phyloP scores from a whole-genome alignment of 2,888 invertebrate genomes.

The Rhingia rostrata region DNA sequence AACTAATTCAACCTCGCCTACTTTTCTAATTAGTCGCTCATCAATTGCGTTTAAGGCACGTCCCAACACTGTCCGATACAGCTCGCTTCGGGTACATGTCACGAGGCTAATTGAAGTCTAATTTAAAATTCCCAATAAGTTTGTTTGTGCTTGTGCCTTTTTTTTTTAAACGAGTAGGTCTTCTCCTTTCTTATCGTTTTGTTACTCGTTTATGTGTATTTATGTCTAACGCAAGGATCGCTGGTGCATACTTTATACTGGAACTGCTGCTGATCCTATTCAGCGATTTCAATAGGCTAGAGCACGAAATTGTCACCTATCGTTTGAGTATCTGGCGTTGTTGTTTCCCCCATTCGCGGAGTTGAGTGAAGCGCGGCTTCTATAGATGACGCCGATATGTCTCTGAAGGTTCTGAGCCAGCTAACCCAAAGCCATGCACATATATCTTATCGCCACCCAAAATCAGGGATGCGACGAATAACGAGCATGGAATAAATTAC shows the following conservation, averaged over 20 bases:
- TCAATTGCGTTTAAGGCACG: constrained; percentile 28
- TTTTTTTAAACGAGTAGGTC: not conserved
- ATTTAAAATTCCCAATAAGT: constrained; percentile 61
- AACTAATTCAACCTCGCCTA: constrained; percentile 52
- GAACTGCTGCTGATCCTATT: constrained; percentile 41
- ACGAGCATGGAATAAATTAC: constrained; percentile 74
- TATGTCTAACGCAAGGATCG: constrained; percentile 45
- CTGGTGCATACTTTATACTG: not conserved
- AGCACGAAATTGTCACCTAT: constrained; percentile 72
- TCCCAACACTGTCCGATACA: constrained; percentile 13
- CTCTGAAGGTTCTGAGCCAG: constrained; percentile 76
- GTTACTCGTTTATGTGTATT: constrained; percentile 6
- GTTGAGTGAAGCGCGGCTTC: constrained; percentile 76
- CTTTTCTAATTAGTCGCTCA: constrained; percentile 52
- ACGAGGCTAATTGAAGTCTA: constrained; percentile 71
- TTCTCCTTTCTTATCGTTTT: constrained; percentile 47
- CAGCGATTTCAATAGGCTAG: constrained; percentile 52
- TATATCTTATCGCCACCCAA: constrained; percentile 72
- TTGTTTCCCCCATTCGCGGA: constrained; percentile 48
- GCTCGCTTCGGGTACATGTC: constrained; percentile 35
- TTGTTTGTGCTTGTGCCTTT: not conserved
- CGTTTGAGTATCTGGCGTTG: constrained; percentile 53
- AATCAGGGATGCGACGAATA: constrained; percentile 73
- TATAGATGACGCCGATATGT: constrained; percentile 82
- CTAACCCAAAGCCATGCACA: constrained; percentile 37